Base-by-base conservation (phyloP, 2,797 vertebrate genomes). In the Muraenolepis orangiensis region DNA sequence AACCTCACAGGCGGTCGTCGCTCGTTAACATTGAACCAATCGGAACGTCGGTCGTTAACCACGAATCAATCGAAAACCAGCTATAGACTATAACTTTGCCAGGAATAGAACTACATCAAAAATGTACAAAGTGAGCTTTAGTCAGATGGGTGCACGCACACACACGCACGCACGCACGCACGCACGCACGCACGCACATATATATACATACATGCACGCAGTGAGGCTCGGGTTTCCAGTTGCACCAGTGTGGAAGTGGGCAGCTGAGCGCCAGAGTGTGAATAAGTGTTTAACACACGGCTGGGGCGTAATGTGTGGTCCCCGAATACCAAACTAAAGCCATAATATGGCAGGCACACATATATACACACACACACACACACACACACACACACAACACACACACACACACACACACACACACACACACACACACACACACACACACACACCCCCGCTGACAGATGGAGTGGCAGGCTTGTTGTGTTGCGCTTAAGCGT, bases 301-400 rank as follows among this genome's bases (percentile, higher is more conserved):
- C 76, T 80, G 61, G n/a, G n/a, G 82, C 91, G 36, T 88, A 81
- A 87, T 93, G 93, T 94, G 93, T 94, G 93, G 93, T 94, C 93
- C 72, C 70, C 78, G 86, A 86, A 89, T 86, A 88, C 84, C 85
- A 84, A 87, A 89, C 82, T 81, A 80, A 90, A 77, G 76, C 42
- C 42, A 51, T 3, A 51, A n/a, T n/a, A n/a, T n/a, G 2, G 42
- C 12, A 13, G 4, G 13, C 42, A 51, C 42, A 34, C 32, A 34
- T 8, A 34, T 8, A 34, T 8, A 34, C 32, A 34, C 32, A 34
- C 32, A 34, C 32, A 34, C 32, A 34, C 32, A 8, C 46, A 57
- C 46, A 57, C 46, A 57, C 20, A 57, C 46, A 57, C 46, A 57
- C 42, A 46, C 42, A 20, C 42, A 46, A 57, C 46, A 57, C 42